Evolutionary conservation across 2,113 vertebrate species (phyloP).

Genomic region (Plecotus auritus): DNA sequence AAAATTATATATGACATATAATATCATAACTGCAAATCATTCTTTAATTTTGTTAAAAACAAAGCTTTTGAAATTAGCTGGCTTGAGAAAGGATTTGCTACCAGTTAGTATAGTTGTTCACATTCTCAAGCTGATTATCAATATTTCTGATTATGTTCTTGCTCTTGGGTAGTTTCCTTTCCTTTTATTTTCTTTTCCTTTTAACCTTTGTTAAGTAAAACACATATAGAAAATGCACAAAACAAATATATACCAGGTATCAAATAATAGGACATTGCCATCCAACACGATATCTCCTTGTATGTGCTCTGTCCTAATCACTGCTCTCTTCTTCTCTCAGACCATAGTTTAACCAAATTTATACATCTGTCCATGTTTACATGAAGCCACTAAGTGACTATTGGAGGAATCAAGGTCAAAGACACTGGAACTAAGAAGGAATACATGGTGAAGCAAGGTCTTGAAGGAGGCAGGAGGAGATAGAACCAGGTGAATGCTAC

Average conservation of each 20-base stretch:
- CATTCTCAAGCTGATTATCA: not conserved
- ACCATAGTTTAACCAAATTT: not conserved
- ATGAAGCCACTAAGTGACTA: not conserved
- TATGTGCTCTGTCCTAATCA: not conserved
- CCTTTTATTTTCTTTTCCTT: not conserved
- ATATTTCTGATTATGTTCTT: not conserved
- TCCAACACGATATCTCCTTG: not conserved
- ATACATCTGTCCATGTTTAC: not conserved
- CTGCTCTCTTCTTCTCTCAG: not conserved
- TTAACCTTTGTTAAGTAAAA: not conserved
- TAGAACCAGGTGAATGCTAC: not conserved
- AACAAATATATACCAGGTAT: not conserved
- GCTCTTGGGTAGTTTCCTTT: not conserved
- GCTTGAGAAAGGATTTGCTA: not conserved
- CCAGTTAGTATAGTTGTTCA: not conserved
- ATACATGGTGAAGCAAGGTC: not conserved
- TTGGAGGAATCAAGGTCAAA: not conserved
- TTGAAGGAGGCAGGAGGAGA: not conserved
- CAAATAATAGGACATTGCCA: not conserved
- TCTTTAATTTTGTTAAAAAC: not conserved
- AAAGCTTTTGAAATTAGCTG: not conserved
- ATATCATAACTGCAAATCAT: not conserved
- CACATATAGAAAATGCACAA: not conserved
- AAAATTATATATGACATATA: not conserved
- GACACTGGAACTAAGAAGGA: not conserved